Conservation (phyloP, 2,888 invertebrate species). For the Thysanoteuthis rhombus region DNA sequence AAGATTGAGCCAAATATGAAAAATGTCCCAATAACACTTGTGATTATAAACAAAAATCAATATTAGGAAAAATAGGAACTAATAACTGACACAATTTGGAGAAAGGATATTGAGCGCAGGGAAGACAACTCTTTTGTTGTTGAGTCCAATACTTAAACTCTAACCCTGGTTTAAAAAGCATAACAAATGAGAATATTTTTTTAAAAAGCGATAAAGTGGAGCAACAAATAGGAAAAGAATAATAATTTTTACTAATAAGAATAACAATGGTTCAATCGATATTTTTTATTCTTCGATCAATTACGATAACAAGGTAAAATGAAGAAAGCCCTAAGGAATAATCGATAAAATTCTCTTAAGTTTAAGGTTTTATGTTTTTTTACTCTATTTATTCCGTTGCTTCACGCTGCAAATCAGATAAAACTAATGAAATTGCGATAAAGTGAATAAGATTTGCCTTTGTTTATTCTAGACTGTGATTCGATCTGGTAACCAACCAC, state of each 20-base stretch:
- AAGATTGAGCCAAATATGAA: too few species aligned
- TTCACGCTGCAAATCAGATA: not conserved
- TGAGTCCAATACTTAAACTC: too few species aligned
- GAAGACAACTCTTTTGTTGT: too few species aligned
- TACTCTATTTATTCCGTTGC: not conserved
- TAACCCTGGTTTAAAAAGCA: too few species aligned
- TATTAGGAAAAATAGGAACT: too few species aligned
- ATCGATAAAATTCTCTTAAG: not conserved
- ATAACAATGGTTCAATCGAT: not conserved
- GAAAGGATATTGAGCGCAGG: too few species aligned
- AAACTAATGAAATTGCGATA: constrained; percentile 12
- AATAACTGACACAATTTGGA: too few species aligned
- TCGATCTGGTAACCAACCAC: not conserved
- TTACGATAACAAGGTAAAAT: not conserved
- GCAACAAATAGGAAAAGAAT: too few species aligned
- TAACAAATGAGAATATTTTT: too few species aligned
- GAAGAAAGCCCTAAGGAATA: not conserved
- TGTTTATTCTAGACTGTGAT: not conserved
- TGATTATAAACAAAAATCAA: too few species aligned
- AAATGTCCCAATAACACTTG: too few species aligned
- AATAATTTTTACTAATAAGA: not conserved
- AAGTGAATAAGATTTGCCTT: not conserved
- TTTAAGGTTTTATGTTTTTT: not conserved
- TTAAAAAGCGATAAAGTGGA: too few species aligned
- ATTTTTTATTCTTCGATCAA: not conserved